Base-by-base conservation (phyloP, 2,888 invertebrate genomes). In the Cotesia congregata region DNA sequence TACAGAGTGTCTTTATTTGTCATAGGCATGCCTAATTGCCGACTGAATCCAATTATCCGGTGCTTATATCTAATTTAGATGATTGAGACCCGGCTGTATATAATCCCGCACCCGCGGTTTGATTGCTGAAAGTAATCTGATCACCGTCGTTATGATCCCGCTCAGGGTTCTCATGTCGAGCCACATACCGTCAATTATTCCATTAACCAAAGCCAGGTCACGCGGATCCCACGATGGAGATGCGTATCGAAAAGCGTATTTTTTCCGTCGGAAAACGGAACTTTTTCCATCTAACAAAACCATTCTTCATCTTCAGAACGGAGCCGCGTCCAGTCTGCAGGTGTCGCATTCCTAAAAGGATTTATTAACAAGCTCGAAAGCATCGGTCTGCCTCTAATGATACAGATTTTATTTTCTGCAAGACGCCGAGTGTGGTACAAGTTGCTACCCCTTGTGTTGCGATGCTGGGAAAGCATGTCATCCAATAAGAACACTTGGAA, bases 141-240 rank as follows among this genome's bases (percentile, higher is more conserved):
- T 50, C 50, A 50, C 0, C 50, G 50, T 50, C 50, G 50, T 50
- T 50, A 30, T 30, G 30, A 30, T 30, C 30, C 30, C 3, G 30
- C 70, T 39, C 71, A 60, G 15, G 59, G 61, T 71, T 61, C 39
- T 20, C 71, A 61, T 71, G 39, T 9, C 30, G 30, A 30, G 30
- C 30, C 3, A 30, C 41, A 17, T 81, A 77, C 78, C 79, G 76
- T 78, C 84, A 86, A 87, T 87, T 86, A 88, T 86, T 86, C 84
- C 80, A 84, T 85, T 86, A 85, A 77, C 70, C 30, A 70, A 17
- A 73, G 76, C 75, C 17, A 75, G 76, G 77, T 72, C 79, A 73
- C 75, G 78, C 78, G 77, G 77, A 82, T 83, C 80, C 76, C 78
- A 77, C 82, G 79, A 82, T 81, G 82, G 81, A 82, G 40, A 50